These are phyloP conservation scores for Anthophora plumipes DNA, from an alignment of 2,888 invertebrate species.

Conservation along the genomic window DNA sequence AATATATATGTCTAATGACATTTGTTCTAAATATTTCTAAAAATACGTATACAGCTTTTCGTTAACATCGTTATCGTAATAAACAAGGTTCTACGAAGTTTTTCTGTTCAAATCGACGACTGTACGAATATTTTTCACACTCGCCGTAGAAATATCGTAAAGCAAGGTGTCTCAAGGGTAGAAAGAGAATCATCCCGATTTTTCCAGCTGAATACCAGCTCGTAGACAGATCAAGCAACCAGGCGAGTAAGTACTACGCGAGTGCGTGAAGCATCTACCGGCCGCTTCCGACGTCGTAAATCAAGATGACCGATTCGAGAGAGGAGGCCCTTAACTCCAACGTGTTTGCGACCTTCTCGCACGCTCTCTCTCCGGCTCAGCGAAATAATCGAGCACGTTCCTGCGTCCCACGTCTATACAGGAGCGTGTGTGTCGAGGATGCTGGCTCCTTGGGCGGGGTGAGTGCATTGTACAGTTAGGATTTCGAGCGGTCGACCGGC, in stretches of 20 bases:
- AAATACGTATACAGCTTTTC: too few relatives aligned
- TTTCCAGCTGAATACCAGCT: neutral
- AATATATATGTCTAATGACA: too few relatives aligned
- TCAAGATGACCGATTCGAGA: conserved; percentile 66
- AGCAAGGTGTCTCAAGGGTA: neutral
- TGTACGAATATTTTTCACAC: too few relatives aligned
- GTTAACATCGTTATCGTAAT: too few relatives aligned
- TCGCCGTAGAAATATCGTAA: neutral
- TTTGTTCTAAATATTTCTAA: too few relatives aligned
- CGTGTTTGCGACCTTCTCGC: conserved; percentile 65
- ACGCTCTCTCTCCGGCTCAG: conserved; percentile 60
- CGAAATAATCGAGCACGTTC: conserved; percentile 68
- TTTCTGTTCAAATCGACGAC: too few relatives aligned
- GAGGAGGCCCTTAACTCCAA: conserved; percentile 42
- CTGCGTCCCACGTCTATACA: conserved; percentile 61
- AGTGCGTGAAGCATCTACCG: conserved; percentile 34
- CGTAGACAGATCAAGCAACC: conserved; percentile 1
- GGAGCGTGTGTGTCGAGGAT: conserved; percentile 50
- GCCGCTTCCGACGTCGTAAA: conserved; percentile 56
- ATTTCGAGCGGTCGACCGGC: conserved; percentile 76
- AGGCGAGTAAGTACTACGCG: neutral
- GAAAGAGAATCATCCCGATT: neutral
- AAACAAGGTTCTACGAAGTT: too few relatives aligned
- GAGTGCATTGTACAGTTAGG: conserved; percentile 80
- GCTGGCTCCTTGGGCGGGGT: conserved; percentile 79